Base-by-base conservation (phyloP, 2,888 invertebrate species). In the Mesorhabditis spiculigera region DNA sequence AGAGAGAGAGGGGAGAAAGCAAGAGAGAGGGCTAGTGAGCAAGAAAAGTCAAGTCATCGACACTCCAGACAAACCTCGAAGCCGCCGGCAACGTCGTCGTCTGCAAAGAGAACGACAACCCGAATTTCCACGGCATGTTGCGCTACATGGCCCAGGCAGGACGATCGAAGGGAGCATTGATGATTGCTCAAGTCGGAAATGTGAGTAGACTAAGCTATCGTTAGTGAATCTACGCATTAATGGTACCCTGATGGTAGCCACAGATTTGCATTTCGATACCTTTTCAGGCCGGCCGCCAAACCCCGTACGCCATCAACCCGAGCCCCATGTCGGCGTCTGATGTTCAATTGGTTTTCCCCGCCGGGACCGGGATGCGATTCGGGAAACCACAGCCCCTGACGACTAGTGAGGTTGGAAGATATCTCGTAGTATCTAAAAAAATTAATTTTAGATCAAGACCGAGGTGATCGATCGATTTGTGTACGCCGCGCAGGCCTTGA, bases 281-380 rank as follows among this genome's bases (percentile, higher is more conserved):
- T n/a, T 8, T 65, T 5, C 67, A 77, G 68, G 74, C 73, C 45
- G 81, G 81, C 6, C 73, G 81, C 3, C 81, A 81, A 69, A 81
- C 81, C 8, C 77, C 76, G 8, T 65, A 69, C 4, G 63, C 65
- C 13, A 71, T 81, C 5, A 72, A 81, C 44, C 70, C 71, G 3
- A 42, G 45, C 43, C 81, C 81, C n/a, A 79, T 68, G 42, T 77
- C 81, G 0, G 78, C 79, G 4, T 81, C 81, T 0, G 76, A 77
- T 42, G 72, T 80, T 67, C 79, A 75, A 66, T 62, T 81, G 41
- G 58, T 50, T n/a, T 50, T 50, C n/a, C 58, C 58, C 2, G 58
- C 67, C 0, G 68, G 65, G 6, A 16, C 61, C 0, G 66, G 58
- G 5, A 63, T 16, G 28, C 66, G 68, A 8, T 81, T 75, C 43